phyloP scores from a whole-genome alignment of 1,140 invertebrate genomes.

The Drosophila willistoni region DNA sequence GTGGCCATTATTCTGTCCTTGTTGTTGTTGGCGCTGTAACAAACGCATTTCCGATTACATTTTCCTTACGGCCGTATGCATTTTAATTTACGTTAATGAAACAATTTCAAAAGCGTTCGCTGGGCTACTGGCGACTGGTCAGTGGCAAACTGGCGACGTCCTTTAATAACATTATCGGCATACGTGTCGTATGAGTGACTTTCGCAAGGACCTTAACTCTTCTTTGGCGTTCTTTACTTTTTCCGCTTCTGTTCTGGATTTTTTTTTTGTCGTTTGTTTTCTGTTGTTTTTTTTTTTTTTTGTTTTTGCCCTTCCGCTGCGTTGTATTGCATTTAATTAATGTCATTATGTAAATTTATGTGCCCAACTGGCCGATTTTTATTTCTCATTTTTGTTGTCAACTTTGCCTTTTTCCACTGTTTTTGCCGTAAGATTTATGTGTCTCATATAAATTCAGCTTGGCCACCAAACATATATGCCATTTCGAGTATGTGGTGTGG shows the following conservation, averaged over 20 bases:
- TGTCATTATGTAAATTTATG: conserved; percentile 79
- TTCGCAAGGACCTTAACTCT: conserved; percentile 40
- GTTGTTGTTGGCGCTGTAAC: conserved; percentile 41
- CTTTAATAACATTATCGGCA: conserved; percentile 75
- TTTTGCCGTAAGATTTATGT: conserved; percentile 58
- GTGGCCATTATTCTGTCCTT: neutral
- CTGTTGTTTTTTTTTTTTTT: conserved; percentile 7
- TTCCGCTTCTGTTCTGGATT: conserved; percentile 4
- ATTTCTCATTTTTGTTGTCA: conserved; percentile 47
- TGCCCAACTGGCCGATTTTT: conserved; percentile 49
- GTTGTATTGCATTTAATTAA: conserved; percentile 72
- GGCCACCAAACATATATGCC: conserved; percentile 19
- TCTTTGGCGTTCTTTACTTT: neutral
- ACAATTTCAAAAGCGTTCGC: conserved; percentile 58
- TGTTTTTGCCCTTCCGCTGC: conserved; percentile 30
- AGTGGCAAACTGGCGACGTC: conserved; percentile 45
- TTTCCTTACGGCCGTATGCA: conserved; percentile 66
- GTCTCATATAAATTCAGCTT: conserved; percentile 56
- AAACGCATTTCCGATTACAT: conserved; percentile 77
- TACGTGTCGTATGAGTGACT: conserved; percentile 70
- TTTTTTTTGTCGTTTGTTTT: conserved; percentile 20
- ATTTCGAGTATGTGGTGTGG: conserved; percentile 40
- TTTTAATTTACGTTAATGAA: conserved; percentile 80
- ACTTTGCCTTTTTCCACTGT: conserved; percentile 26
- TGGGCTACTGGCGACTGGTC: conserved; percentile 13